Evolutionary conservation across 2,797 vertebrate species (phyloP), one percentile per base, ranked within the genome.

Genomic region (Pangasius krempfi): DNA sequence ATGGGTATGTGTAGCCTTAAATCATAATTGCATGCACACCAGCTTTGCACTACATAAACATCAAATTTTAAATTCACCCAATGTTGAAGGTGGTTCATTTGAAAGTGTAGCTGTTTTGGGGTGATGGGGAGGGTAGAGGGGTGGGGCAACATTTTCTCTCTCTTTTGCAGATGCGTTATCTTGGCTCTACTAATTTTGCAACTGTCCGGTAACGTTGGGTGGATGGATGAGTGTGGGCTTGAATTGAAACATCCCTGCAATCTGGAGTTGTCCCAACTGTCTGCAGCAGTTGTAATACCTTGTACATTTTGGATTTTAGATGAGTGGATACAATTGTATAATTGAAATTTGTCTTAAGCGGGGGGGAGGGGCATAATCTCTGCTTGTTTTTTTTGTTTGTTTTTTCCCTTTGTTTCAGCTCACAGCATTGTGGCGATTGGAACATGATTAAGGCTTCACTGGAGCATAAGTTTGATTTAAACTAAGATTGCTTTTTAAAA

Each of bases 131-230:
- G 92, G 92, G 76, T 91, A 87, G 91, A 37, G 88, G 90, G 92
- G 90, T 54, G 86, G 94, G 92, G 89, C 93, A 96, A 95, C 91
- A 89, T 92, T 85, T 88, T 96, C 87, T 95, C 89, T 96, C 86
- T 95, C 91, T 94, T 92, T 97, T 96, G 91, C 96, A 96, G 95
- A 95, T 95, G 44, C 64, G n/a, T 88, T 90, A 88, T 94, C 92
- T 85, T 89, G 86, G 60, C 91, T 93, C 92, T 89, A 87, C 92
- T 94, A 92, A 94, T 88, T 92, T 94, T 90, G 85, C 92, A 78
- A 91, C 93, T 91, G 93, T 91, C 88, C 93, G 90, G 89, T 95
- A 85, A 86, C 92, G 81, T 81, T 50, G 90, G 93, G 76, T 94
- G 91, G 89, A 89, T 90, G 94, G 93, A 95, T 92, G 89, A 72